These are phyloP conservation scores for Aegithalos caudatus DNA, from an alignment of 2,113 vertebrate species.

Conservation along the genomic window DNA sequence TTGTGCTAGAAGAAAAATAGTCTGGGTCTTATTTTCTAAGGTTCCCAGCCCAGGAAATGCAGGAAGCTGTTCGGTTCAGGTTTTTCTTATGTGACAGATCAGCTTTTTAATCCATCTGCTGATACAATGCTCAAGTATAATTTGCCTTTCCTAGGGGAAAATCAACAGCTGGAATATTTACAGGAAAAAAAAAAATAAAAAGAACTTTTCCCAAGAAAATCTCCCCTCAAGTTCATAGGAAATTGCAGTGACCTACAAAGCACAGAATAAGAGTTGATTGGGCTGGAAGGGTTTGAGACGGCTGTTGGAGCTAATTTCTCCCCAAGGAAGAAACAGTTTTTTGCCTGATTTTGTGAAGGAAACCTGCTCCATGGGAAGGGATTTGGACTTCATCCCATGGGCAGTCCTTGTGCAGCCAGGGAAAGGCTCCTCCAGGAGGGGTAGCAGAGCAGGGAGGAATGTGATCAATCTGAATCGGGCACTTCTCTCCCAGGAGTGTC, in stretches of 20 bases:
- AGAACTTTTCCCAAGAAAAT: constrained; percentile 59
- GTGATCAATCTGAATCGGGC: neutral
- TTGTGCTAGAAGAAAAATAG: neutral
- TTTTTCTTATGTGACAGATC: constrained; percentile 42
- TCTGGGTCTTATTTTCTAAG: constrained; percentile 12
- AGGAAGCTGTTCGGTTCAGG: constrained; percentile 11
- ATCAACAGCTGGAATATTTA: constrained; percentile 55
- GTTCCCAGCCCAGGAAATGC: neutral
- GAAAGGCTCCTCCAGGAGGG: neutral
- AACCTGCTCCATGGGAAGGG: neutral
- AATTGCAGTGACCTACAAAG: constrained; percentile 28
- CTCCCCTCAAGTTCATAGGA: constrained; percentile 55
- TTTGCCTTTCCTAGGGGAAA: constrained; percentile 61
- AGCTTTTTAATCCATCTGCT: constrained; percentile 45
- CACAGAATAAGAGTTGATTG: neutral
- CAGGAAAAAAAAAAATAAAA: neutral
- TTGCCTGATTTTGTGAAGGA: neutral
- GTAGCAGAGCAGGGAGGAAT: neutral
- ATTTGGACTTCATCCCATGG: neutral
- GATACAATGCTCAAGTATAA: constrained; percentile 39
- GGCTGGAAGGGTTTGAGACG: neutral
- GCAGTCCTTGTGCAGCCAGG: neutral
- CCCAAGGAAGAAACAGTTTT: constrained; percentile 16
- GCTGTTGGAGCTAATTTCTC: neutral
- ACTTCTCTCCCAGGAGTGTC: neutral